Conservation (phyloP, 2,113 vertebrate genomes). For the Nothocercus julius region DNA sequence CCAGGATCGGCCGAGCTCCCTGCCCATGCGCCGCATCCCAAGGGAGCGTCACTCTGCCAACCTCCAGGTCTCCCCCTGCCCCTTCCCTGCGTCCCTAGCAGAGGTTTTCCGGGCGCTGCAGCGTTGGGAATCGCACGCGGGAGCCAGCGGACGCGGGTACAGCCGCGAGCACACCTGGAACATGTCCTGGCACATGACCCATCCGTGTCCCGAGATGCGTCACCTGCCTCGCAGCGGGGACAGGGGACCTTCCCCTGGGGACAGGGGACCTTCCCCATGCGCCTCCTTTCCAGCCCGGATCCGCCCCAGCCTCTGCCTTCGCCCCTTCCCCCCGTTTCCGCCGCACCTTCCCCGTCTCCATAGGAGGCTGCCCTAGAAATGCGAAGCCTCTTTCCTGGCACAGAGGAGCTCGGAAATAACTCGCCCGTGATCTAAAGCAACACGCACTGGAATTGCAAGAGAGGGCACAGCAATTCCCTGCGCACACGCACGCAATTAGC, state of each 20-base stretch:
- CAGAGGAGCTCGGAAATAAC: not conserved
- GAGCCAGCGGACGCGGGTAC: not conserved
- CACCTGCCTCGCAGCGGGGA: not conserved
- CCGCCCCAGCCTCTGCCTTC: fast-evolving
- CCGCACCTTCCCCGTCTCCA: not conserved
- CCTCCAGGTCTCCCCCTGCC: not conserved
- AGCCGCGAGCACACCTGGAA: not conserved
- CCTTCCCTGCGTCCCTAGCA: not conserved
- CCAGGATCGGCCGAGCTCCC: not conserved
- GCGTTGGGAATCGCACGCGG: not conserved
- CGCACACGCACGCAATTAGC: not conserved
- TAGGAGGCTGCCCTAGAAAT: not conserved
- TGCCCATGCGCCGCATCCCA: fast-evolving
- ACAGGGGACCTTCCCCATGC: fast-evolving
- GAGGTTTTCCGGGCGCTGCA: not conserved
- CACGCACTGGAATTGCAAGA: not conserved
- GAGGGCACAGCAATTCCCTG: not conserved
- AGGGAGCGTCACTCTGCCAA: not conserved
- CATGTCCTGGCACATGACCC: not conserved
- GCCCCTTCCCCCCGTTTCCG: not conserved
- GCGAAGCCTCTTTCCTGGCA: not conserved
- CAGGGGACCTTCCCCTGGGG: fast-evolving
- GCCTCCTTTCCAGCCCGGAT: not conserved
- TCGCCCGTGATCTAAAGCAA: not conserved
- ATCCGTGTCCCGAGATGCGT: not conserved